phyloP scores from a whole-genome alignment of 2,113 vertebrate genomes.

The Microtus pennsylvanicus region DNA sequence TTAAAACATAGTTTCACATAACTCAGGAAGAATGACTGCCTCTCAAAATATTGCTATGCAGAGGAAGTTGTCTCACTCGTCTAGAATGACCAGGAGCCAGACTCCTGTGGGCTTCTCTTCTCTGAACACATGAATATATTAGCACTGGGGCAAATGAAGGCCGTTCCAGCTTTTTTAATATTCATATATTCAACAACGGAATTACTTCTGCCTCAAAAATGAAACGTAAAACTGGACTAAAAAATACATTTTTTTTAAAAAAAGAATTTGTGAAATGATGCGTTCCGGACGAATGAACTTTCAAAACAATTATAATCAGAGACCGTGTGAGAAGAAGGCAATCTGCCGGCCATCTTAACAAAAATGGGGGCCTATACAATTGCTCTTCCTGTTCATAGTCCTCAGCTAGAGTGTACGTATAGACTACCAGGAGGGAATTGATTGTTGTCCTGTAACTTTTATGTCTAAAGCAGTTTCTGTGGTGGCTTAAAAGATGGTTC shows the following conservation, averaged over 20 bases:
- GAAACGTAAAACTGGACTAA: constrained; percentile 47
- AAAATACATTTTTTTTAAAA: background rate
- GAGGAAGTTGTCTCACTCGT: constrained; percentile 47
- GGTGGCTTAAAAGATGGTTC: accelerated
- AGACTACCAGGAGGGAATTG: background rate
- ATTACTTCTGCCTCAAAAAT: constrained; percentile 49
- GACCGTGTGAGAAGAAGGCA: background rate
- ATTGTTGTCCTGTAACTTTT: background rate
- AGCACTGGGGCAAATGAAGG: constrained; percentile 60
- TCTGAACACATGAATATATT: constrained; percentile 61
- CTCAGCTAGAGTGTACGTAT: background rate
- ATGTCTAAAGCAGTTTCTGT: background rate
- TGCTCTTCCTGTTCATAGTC: background rate
- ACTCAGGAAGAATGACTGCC: constrained; percentile 29
- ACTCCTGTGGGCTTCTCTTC: background rate
- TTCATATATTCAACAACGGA: constrained; percentile 47
- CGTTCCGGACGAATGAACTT: background rate
- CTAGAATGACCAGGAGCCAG: constrained; percentile 35
- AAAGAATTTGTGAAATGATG: constrained; percentile 20
- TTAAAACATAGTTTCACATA: constrained; percentile 46
- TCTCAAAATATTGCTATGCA: constrained; percentile 1
- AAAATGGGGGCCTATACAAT: background rate
- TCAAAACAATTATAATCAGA: constrained; percentile 61
- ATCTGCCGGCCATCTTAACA: background rate
- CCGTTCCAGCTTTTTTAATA: constrained; percentile 36